Percentiles rank a stretch among this genome's conserved stretches.
phyloP scores from a whole-genome alignment of 2,113 vertebrate genomes.

The Neomonachus schauinslandi region DNA sequence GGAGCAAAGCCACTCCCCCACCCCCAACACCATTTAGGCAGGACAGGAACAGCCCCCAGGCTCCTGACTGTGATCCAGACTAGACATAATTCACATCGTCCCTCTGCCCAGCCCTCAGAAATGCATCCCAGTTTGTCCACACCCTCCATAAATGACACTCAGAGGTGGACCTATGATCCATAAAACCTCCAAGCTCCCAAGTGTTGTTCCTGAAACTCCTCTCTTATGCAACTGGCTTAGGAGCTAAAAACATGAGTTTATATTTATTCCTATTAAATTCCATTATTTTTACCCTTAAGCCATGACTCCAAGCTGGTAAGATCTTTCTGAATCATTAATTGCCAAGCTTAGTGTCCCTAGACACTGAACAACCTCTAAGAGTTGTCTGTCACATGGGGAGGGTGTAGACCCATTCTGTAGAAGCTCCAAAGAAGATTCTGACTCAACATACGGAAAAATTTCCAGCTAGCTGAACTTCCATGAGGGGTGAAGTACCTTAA shows the following conservation, averaged over 20 bases:
- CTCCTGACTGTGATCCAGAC: background rate
- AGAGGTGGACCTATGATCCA: background rate
- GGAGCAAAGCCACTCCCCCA: background rate
- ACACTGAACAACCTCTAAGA: background rate
- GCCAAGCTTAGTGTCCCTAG: background rate
- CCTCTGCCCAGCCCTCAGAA: background rate
- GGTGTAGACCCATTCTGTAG: background rate
- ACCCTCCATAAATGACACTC: background rate
- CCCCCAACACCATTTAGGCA: background rate
- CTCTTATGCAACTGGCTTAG: background rate
- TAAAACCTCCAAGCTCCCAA: background rate
- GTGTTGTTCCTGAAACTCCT: background rate
- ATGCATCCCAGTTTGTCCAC: background rate
- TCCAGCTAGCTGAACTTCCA: background rate
- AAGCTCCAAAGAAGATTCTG: background rate
- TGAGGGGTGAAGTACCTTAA: background rate
- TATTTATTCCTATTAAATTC: constrained; percentile 15
- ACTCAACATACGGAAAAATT: background rate
- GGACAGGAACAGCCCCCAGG: background rate
- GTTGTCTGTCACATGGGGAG: background rate
- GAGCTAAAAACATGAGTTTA: background rate
- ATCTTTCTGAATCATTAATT: background rate
- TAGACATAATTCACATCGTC: background rate
- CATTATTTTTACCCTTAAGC: background rate
- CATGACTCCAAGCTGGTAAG: background rate